Base-by-base conservation (phyloP, 2,888 invertebrate genomes). In the Cacoxenus indagator region DNA sequence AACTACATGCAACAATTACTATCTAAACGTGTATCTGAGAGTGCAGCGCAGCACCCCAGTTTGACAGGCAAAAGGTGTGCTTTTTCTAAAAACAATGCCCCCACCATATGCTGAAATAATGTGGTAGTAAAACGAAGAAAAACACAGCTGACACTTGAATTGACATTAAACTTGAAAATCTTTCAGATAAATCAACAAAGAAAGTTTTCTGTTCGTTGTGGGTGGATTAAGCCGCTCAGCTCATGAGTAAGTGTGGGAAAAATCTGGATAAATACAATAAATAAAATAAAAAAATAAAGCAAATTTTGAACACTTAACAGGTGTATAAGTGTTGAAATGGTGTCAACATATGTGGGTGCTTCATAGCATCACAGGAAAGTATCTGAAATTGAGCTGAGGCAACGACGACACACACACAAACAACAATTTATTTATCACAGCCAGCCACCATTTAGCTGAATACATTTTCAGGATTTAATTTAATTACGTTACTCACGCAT, bases 161-260 rank as follows among this genome's bases (percentile, higher is more conserved):
- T 59, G 59, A 59, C 59, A 59, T 59, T 59, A 29, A 59, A 59
- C 59, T 59, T 59, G 59, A 37, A 37, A 59, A 31, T 59, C 31
- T 19, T 19, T 31, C 6, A 55, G 6, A 27, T 26, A 55, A 26
- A 55, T 14, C 27, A 27, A 5, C 17, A 27, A 59, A n/a, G 59
- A 59, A 59, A 59, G 59, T 59, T 59, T 59, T 59, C 5, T 9
- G 26, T 5, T 8, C n/a, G 54, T 22, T 22, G 51, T 51, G 51
- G 51, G 51, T 54, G 54, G 54, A n/a, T n/a, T n/a, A n/a, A n/a
- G n/a, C n/a, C n/a, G n/a, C 26, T 54, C n/a, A 26, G 54, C 54
- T 24, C 54, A 54, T 54, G 26, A 54, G 14, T 54, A 54, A 54
- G 26, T 54, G 54, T 54, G 54, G 26, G 54, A 54, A 54, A 54